Conservation (phyloP, 2,888 invertebrate species). For the Choristoneura rosaceana region DNA sequence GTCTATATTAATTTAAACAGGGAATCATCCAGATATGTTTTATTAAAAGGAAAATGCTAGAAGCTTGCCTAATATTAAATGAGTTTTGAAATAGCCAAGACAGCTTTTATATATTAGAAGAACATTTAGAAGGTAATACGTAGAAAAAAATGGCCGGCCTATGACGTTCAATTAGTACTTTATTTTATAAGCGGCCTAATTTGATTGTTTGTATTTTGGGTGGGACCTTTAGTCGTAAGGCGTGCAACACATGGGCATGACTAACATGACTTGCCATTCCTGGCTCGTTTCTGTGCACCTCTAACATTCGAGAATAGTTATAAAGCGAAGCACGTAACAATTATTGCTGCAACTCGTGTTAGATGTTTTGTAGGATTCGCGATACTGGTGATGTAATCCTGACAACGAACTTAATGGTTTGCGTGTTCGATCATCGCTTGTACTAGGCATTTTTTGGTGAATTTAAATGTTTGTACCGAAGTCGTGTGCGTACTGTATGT, state of each 20-base stretch:
- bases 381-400: neutral
- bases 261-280: neutral
- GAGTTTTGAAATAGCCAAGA: neutral
- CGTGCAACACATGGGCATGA: slow-evolving; percentile 3
- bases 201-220: slow-evolving; percentile 8
- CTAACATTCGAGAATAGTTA: neutral
- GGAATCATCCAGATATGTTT: neutral
- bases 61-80: neutral
- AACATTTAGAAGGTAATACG: neutral
- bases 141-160: neutral
- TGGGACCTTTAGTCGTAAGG: neutral
- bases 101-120: neutral
- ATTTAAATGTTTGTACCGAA: neutral
- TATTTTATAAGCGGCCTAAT: slow-evolving; percentile 25
- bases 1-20: neutral
- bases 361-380: neutral
- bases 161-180: slow-evolving; percentile 4
- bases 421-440: neutral
- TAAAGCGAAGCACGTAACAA: neutral
- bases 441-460: neutral
- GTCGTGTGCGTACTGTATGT: too few species aligned
- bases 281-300: neutral
- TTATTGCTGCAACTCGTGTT: neutral
- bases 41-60: too few species aligned
- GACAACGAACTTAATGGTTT: neutral